Base-by-base conservation (phyloP, 2,888 invertebrate genomes). In the Oeneis ivallda region DNA sequence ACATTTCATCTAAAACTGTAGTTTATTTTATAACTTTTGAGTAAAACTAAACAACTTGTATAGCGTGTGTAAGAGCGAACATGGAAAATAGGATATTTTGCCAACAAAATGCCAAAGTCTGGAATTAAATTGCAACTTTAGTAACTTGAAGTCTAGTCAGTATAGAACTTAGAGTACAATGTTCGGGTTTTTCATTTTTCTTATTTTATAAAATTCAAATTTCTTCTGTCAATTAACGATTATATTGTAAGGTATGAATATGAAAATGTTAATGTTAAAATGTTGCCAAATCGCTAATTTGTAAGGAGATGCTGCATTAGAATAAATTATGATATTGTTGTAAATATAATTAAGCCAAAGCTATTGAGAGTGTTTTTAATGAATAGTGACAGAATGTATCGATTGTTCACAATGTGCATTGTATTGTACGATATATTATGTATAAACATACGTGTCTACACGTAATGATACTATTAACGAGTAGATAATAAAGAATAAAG, bases 251-350 rank as follows among this genome's bases (percentile, higher is more conserved):
- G 66, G 60, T 71, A 70, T 61, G 66, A 62, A 75, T 83, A 85
- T 82, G 83, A 86, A 82, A 86, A 87, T 85, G 85, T 84, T 87
- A 85, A 80, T 78, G 83, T 85, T 86, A 84, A 81, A 79, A 84
- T 81, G 89, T 90, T 92, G 91, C 91, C 90, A 92, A 91, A 90
- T 82, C 80, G 86, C 86, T 87, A 86, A 80, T 70, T 82, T 77
- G 85, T 89, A 89, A 86, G 76, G 77, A 80, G 79, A 81, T 76
- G 84, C 84, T 82, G 84, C 77, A 79, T 87, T 26, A 89, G 85
- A 83, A 26, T 61, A 61, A 41, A 50, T 8, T 37, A 39, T 81
- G 81, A 82, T 83, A 79, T 80, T 81, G 75, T 80, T 91, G 91
- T 91, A 90, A 86, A 90, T 91, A 89, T 89, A 86, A 77, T 73